Conservation (phyloP, 2,888 invertebrate genomes). For the Apodemia zela region DNA sequence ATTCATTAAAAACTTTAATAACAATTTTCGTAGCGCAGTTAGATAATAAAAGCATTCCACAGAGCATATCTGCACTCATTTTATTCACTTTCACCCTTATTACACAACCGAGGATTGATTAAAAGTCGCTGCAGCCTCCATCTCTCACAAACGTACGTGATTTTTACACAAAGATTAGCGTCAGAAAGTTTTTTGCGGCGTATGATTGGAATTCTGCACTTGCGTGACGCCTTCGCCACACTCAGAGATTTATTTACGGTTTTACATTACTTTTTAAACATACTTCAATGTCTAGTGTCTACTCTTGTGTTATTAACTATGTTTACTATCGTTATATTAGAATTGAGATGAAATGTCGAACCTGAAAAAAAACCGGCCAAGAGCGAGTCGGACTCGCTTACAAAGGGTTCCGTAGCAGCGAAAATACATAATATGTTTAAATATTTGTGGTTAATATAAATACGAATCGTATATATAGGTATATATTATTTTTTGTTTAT, state of each 20-base stretch:
- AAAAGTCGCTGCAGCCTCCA: conserved; percentile 22
- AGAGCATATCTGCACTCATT: conserved; percentile 39
- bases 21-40: neutral
- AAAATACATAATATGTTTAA: too few species aligned
- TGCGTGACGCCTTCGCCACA: conserved; percentile 60
- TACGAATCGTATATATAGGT: too few species aligned
- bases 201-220: conserved; percentile 62
- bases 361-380: too few species aligned
- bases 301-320: too few species aligned
- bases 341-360: too few species aligned
- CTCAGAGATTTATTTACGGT: conserved; percentile 33
- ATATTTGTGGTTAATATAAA: too few species aligned
- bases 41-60: neutral
- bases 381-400: too few species aligned
- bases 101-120: conserved; percentile 38
- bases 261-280: conserved; percentile 27
- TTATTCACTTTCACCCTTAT: conserved; percentile 50
- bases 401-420: too few species aligned
- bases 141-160: conserved; percentile 36
- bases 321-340: neutral
- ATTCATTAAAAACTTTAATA: neutral
- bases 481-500: too few species aligned
- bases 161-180: conserved; percentile 23
- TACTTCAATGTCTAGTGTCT: too few species aligned
- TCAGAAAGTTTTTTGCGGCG: conserved; percentile 45